A percentile compares a stretch with the other conserved stretches of the same genome.
phyloP scores from a whole-genome alignment of 2,113 vertebrate species.

The Phoenicopterus ruber region DNA sequence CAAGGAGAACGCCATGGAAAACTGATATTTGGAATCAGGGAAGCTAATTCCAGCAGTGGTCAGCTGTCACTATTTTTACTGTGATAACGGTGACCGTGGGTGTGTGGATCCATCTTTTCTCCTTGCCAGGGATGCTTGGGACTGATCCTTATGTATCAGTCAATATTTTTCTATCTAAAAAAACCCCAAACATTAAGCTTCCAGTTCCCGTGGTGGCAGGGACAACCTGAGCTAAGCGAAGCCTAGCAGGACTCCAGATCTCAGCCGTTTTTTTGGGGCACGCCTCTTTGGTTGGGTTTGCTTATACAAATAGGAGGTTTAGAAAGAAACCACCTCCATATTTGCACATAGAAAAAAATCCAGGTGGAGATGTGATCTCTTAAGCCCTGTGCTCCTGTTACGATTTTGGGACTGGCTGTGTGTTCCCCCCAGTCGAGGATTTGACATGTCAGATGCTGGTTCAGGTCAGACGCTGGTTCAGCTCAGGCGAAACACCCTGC shows the following conservation, averaged over 20 bases:
- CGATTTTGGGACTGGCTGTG: neutral
- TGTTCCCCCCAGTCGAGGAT: neutral
- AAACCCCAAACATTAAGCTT: neutral
- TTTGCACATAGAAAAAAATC: neutral
- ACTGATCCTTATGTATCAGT: neutral
- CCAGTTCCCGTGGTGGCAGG: no score
- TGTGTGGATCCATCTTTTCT: neutral
- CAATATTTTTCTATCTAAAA: neutral
- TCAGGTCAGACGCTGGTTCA: neutral
- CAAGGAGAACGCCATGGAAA: neutral
- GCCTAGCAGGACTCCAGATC: neutral
- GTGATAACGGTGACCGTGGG: neutral
- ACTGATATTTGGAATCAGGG: no score
- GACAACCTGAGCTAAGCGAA: neutral
- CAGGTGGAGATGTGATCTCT: neutral
- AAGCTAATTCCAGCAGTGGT: neutral
- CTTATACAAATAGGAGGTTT: neutral
- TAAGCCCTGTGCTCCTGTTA: neutral
- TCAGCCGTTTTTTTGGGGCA: neutral
- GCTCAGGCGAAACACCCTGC: no score
- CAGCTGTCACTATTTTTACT: neutral
- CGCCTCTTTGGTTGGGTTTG: neutral
- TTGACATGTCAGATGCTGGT: rapidly evolving
- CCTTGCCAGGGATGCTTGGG: neutral
- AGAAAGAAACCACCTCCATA: neutral